Evolutionary conservation across 1,140 invertebrate genomes (phyloP), one percentile per base, ranked within the genome.

Genomic region (Drosophila busckii): DNA sequence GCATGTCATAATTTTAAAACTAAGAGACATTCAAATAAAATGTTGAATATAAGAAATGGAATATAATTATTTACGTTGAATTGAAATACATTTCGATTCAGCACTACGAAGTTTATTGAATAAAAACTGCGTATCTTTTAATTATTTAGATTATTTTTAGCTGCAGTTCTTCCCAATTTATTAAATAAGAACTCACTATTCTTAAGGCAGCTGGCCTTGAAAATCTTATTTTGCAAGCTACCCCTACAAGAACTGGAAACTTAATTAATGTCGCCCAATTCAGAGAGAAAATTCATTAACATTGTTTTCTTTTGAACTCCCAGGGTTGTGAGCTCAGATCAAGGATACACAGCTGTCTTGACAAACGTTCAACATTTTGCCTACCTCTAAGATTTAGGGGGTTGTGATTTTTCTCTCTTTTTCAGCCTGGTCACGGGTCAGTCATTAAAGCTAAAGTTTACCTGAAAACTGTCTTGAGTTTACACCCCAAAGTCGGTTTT

Each of bases 201-300:
- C n/a, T n/a, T n/a, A n/a, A n/a, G n/a, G n/a, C n/a, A n/a, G n/a
- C n/a, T n/a, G n/a, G n/a, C n/a, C 17, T 22, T 15, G n/a, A 8
- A 9, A 19, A 50, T 17, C 19, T 7, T 32, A 16, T 42, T 34
- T 44, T 1, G 10, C 9, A 15, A 40, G 32, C 34, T 25, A 61
- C 25, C 58, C 50, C 20, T 54, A 38, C 7, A 2, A 22, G n/a
- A 20, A 37, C 4, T 29, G 46, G 34, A 25, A 31, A 37, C 32
- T 52, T 46, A 56, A 63, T 67, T 45, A 56, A 46, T 45, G 22
- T 17, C 4, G 26, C 35, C 48, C 59, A 16, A 34, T 45, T n/a
- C n/a, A n/a, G n/a, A 16, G 50, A 23, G 15, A 50, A 44, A 62
- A 66, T 62, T 62, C 53, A 67, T 63, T 48, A 63, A 42, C 32